phyloP scores from a whole-genome alignment of 2,113 vertebrate genomes.

The Crotalus tigris region DNA sequence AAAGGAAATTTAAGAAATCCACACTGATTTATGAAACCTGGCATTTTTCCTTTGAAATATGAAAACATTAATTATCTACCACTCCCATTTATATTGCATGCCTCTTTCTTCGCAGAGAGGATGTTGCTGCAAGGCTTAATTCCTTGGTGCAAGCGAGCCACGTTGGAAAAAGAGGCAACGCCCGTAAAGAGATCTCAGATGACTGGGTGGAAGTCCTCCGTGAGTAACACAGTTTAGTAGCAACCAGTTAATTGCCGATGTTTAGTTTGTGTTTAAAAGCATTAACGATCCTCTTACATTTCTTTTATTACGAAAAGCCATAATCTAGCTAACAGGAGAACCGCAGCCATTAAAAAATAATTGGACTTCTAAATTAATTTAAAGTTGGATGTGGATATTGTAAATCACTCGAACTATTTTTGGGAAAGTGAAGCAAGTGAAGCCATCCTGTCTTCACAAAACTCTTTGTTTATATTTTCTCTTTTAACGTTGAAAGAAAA shows the following conservation, averaged over 20 bases:
- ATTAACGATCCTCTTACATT: not conserved
- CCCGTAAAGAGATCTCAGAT: constrained; percentile 57
- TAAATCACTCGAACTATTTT: not conserved
- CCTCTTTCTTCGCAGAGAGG: constrained; percentile 69
- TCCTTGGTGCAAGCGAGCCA: constrained; percentile 73
- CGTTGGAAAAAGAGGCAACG: constrained; percentile 77
- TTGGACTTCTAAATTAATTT: not conserved
- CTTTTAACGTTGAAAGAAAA: not conserved
- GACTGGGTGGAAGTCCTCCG: constrained; percentile 84
- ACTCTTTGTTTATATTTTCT: not conserved
- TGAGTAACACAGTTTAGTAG: constrained; percentile 65
- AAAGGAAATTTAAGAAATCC: not conserved
- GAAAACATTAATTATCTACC: not conserved
- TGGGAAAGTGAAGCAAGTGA: not conserved
- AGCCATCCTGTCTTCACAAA: not conserved
- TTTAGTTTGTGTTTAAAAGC: not conserved
- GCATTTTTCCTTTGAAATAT: not conserved
- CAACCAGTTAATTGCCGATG: not conserved
- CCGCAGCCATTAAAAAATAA: not conserved
- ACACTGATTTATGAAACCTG: not conserved
- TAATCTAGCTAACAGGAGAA: not conserved
- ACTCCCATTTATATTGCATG: not conserved
- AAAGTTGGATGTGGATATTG: not conserved
- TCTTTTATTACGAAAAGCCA: not conserved
- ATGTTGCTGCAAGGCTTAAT: constrained; percentile 64